Evolutionary conservation across 2,888 invertebrate species (phyloP), one percentile per base, ranked within the genome.

Genomic region (Drosophila tanythrix): DNA sequence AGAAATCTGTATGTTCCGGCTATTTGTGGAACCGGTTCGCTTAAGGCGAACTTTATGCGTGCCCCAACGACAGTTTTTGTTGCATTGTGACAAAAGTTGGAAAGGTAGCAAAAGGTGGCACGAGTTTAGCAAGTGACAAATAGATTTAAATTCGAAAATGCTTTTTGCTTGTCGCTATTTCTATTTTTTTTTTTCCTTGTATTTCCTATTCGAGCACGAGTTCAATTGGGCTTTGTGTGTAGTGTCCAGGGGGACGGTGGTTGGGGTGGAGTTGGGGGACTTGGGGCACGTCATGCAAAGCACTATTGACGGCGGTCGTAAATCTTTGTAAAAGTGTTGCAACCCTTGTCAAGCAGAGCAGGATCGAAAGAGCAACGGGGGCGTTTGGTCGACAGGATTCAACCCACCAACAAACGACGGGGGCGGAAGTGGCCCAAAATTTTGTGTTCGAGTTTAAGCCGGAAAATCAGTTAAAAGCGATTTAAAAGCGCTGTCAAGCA

Each of bases 241-340:
- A 43, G 43, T 43, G 57, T 43, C 57, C 31, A 57, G 18, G 21
- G 27, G 21, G 29, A n/a, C 5, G 11, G 10, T 50, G 53, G 50
- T 33, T 35, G 33, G 13, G 33, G 51, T 35, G 33, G 13, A 48
- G 13, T 1, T 21, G 50, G 13, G 21, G 27, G 0, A 50, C 38
- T 59, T 51, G 43, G 66, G 65, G 77, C 81, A 56, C 82, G 79
- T 80, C 80, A 82, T 83, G 81, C 74, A 80, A 85, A 85, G 85
- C 89, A 84, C 88, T 89, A 88, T 89, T 85, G 85, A 89, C 85
- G 89, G 81, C 85, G 82, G 82, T 89, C 89, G 85, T 85, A 85
- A 85, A 89, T 85, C 89, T 90, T 87, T 80, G 82, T 70, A 75
- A 75, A 79, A 83, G 86, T 83, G 90, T 72, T 65, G 62, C 53